Base-by-base conservation (phyloP, 2,113 vertebrate genomes). In the Fulmarus glacialis region DNA sequence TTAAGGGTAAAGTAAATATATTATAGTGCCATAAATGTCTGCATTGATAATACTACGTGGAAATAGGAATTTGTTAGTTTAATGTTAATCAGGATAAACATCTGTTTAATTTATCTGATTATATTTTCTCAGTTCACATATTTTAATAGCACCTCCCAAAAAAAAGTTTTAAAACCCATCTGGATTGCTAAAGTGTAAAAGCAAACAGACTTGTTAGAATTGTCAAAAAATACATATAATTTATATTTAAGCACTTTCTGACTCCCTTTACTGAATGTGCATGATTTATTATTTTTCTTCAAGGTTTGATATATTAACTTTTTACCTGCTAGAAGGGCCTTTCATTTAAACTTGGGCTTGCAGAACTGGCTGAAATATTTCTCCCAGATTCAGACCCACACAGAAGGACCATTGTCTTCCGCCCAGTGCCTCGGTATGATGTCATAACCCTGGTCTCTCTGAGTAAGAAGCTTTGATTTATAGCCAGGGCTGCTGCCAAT, bases 401-500 rank as follows among this genome's bases (percentile, higher is more conserved):
- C 91, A 97, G 97, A 96, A 92, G 93, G 93, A 90, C 90, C 87
- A 96, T 97, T 98, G 97, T 97, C 87, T 96, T 91, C 38, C 11
- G 1, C 60, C 66, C 64, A 26, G 70, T 88, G 77, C 85, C 56
- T 95, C 30, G 1, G 79, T 94, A 89, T 97, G 96, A 97, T 95
- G 91, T 98, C 97, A 97, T 93, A 89, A 80, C 50, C 52, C 63
- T 30, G 62, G 74, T 67, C 55, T 81, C 50, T 89, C 55, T 88
- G 55, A 90, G 84, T 84, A 96, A 78, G 93, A 95, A 91, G 73
- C 92, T 88, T 93, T 90, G 91, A 83, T 96, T 89, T 91, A 83
- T 58, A 91, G 81, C 66, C 52, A 64, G 55, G 21, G 34, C 72
- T 66, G 30, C 82, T 73, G 90, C 96, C 91, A 88, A 13, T 4